phyloP scores from a whole-genome alignment of 2,113 vertebrate genomes.

The Lynx canadensis region DNA sequence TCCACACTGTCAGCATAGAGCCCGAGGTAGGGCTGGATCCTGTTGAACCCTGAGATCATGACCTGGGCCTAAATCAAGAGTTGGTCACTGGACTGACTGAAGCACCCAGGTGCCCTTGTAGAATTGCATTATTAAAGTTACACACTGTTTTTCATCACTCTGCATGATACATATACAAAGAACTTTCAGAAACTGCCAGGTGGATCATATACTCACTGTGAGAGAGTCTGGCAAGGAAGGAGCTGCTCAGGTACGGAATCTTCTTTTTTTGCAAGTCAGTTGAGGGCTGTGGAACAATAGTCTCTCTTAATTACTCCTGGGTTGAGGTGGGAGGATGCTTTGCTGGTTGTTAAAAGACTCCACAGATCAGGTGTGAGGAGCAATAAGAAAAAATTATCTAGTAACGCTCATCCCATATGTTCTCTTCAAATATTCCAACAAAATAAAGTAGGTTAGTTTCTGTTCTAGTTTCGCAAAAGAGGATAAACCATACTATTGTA shows the following conservation, averaged over 20 bases:
- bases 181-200: not conserved
- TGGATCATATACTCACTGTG: not conserved
- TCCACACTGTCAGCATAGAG: no score
- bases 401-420: not conserved
- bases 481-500: not conserved
- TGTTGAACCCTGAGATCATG: no score
- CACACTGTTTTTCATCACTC: not conserved
- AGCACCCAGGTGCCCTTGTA: not conserved
- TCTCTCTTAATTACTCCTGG: not conserved
- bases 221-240: not conserved
- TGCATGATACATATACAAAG: rapidly evolving
- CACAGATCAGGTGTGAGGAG: not conserved
- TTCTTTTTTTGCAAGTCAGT: no score
- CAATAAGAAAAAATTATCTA: not conserved
- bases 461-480: not conserved
- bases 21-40: no score
- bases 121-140: not conserved
- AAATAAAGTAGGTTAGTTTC: not conserved
- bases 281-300: not conserved
- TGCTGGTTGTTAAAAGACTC: not conserved
- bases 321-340: not conserved
- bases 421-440: not conserved
- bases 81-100: no score
- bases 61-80: no score
- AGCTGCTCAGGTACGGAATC: not conserved